Base-by-base conservation (phyloP, 1,140 invertebrate genomes). In the Leptonema lineaticorne region DNA sequence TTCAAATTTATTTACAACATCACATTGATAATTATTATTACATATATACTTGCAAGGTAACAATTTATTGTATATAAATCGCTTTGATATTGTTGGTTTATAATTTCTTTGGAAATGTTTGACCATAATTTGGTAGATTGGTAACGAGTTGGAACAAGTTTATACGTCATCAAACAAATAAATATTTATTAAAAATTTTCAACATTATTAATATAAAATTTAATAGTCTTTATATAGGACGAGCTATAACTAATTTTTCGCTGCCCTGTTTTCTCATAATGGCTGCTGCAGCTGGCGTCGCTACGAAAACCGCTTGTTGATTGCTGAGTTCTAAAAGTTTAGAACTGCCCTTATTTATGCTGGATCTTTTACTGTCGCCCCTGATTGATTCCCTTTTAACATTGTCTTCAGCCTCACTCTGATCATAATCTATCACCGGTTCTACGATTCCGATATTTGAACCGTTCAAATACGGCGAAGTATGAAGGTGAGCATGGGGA, bases 371-470 rank as follows among this genome's bases (percentile, higher is more conserved):
- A 16, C 2, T 59, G 16, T 74, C 30, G 70, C 76, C 22, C 41
- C 71, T 71, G 75, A 78, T 7, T 74, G 68, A 58, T 75, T 75
- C 53, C 75, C 78, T 58, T 53, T 80, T 81, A 3, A 78, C 74
- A 68, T 81, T 78, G 27, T 83, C 81, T 9, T 76, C 78, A 64
- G 48, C 24, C 24, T 82, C 81, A 70, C 81, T 82, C 50, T 83
- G 79, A 74, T 83, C 81, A 64, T 83, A 83, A 69, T 83, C 81
- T 0, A 82, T 74, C 69, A 79, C 76, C 0, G 81, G 81, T 62
- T 83, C 81, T 65, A 77, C 76, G 5, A 81, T 20, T 0, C 76
- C 74, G 75, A 78, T 0, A 74, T 37, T 24, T 6, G 70, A 4
- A 1, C 64, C 64, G n/a, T 60, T 59, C 11, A 50, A 14, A 64